Evolutionary conservation across 2,113 vertebrate species (phyloP).

Genomic region (Himantopus leucocephalus): DNA sequence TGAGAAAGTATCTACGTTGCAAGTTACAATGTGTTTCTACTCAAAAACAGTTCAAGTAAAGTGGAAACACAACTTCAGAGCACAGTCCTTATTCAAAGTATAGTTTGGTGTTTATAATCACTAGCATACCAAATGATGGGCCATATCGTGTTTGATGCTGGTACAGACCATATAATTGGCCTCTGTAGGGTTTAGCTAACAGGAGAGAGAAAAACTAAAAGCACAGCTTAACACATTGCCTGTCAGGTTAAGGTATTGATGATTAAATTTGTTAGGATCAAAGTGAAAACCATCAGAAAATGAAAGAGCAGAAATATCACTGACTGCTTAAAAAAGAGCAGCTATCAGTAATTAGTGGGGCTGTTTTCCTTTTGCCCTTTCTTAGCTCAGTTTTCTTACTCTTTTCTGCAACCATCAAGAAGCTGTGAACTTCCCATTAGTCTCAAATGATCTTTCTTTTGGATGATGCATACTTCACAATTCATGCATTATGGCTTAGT

Average conservation of each 20-base stretch:
- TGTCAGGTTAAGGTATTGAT: conserved; percentile 9
- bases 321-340: not conserved
- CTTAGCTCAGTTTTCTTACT: not conserved
- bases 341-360: not conserved
- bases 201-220: conserved; percentile 5
- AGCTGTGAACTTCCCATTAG: not conserved
- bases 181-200: not conserved
- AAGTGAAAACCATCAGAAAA: conserved; percentile 29
- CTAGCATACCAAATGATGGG: not conserved
- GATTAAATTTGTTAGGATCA: conserved; percentile 43
- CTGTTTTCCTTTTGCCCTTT: not conserved
- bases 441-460: not conserved
- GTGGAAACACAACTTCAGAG: conserved; percentile 32
- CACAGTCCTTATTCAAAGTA: not conserved
- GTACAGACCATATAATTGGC: conserved; percentile 39
- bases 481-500: not conserved
- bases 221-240: not conserved
- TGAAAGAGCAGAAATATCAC: conserved; percentile 4
- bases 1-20: not conserved
- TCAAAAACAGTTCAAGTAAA: conserved; percentile 57
- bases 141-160: conserved; percentile 35
- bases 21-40: conserved; percentile 65
- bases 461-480: not conserved
- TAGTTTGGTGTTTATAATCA: conserved; percentile 43
- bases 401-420: not conserved